phyloP scores from a whole-genome alignment of 2,888 invertebrate species.

The Petrolisthes manimaculis region DNA sequence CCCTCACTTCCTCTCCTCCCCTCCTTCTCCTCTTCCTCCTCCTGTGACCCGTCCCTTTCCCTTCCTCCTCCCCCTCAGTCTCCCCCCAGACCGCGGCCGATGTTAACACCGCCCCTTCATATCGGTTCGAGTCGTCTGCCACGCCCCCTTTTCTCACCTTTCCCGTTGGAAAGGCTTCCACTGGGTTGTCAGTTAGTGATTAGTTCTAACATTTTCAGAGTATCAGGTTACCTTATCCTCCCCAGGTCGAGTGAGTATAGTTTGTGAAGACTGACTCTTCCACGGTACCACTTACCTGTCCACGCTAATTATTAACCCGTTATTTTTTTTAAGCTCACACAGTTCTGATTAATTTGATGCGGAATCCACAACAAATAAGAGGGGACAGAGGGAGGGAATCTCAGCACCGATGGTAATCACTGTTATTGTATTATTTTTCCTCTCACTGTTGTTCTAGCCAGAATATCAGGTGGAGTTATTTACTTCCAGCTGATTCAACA shows the following conservation, averaged over 20 bases:
- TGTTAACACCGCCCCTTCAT: conserved; percentile 54
- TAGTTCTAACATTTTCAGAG: conserved; percentile 11
- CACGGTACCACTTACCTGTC: not conserved
- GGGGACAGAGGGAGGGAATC: not conserved
- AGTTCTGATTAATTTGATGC: not conserved
- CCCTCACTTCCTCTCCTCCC: not conserved
- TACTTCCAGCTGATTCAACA: not conserved
- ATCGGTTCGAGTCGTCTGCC: conserved; percentile 36
- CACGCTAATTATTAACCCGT: not conserved
- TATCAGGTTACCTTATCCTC: conserved; percentile 28
- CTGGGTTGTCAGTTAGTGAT: conserved; percentile 39
- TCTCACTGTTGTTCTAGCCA: not conserved
- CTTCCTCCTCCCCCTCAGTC: conserved; percentile 15
- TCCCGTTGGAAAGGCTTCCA: conserved; percentile 34
- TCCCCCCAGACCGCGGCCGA: conserved; percentile 32
- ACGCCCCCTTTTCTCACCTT: conserved; percentile 59
- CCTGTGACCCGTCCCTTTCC: not conserved
- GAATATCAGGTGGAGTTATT: not conserved
- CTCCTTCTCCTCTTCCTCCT: not conserved
- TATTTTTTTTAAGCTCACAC: not conserved
- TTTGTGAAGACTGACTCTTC: not conserved
- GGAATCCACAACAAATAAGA: not conserved
- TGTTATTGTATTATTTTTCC: not conserved
- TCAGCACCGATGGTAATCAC: not conserved
- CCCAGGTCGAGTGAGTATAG: conserved; percentile 7